phyloP scores from a whole-genome alignment of 2,113 vertebrate genomes.

The Ciconia maguari region DNA sequence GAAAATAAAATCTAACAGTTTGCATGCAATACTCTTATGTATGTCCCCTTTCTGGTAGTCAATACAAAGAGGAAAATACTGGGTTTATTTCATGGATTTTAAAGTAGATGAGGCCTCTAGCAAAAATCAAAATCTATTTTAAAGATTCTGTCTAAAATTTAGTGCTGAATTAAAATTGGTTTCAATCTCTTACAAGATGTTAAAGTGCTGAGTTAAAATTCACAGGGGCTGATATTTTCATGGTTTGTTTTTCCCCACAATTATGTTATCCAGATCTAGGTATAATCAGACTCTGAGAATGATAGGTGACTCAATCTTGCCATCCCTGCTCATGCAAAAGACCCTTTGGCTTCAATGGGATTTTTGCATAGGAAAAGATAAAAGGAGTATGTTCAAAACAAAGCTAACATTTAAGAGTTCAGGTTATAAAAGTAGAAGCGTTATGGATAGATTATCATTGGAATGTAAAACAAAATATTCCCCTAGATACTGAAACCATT shows the following conservation, averaged over 20 bases:
- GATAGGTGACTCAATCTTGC: background rate
- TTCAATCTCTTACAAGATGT: background rate
- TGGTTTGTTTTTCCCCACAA: background rate
- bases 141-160: background rate
- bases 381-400: background rate
- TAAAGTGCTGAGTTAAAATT: slow-evolving; percentile 33
- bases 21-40: background rate
- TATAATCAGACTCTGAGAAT: background rate
- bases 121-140: slow-evolving; percentile 4
- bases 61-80: background rate
- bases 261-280: background rate
- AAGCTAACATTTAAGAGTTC: background rate
- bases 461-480: background rate
- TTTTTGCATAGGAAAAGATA: background rate
- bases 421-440: background rate
- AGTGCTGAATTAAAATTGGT: slow-evolving; percentile 12
- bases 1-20: background rate
- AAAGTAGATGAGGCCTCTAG: background rate
- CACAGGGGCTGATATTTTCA: background rate
- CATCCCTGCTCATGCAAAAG: background rate
- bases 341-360: background rate
- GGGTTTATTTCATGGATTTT: background rate
- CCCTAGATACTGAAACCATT: background rate
- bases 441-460: background rate
- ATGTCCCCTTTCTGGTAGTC: background rate